Conservation (phyloP, 2,888 invertebrate genomes). For the Eupithecia centaureata region DNA sequence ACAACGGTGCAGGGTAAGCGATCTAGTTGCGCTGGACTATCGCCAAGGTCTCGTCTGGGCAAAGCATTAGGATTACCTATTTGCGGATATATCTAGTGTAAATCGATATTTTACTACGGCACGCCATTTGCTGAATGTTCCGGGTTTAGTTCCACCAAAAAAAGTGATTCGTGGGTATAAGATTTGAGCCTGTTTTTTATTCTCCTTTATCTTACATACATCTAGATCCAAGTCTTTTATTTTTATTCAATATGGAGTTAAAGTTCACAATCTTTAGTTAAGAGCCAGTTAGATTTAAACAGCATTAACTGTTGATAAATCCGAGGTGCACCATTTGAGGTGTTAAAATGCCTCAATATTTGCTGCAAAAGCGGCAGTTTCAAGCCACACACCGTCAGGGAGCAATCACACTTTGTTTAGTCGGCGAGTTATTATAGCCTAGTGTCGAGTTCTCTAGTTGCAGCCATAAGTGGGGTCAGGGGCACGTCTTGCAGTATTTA, state of each 20-base stretch:
- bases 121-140: constrained; percentile 4
- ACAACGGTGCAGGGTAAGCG: constrained; percentile 75
- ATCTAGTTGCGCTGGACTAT: constrained; percentile 73
- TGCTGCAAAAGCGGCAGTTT: constrained; percentile 42
- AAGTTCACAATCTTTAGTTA: background rate
- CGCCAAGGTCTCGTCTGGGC: constrained; percentile 70
- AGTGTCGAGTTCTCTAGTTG: constrained; percentile 39
- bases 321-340: constrained; percentile 35
- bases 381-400: constrained; percentile 34
- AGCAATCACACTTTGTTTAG: constrained; percentile 38
- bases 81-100: constrained; percentile 53
- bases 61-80: constrained; percentile 59
- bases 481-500: constrained; percentile 79
- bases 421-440: constrained; percentile 33
- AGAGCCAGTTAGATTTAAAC: constrained; percentile 24
- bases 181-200: background rate
- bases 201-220: background rate
- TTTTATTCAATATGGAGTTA: background rate
- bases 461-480: constrained; percentile 63
- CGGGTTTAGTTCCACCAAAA: background rate
- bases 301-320: constrained; percentile 45
- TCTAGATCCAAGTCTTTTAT: no score
- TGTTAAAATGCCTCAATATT: constrained; percentile 38
- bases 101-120: constrained; percentile 50
- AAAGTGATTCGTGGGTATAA: background rate